These are phyloP conservation scores for Daptonema setosum DNA, from an alignment of 2,888 invertebrate genomes.

Conservation along the genomic window DNA sequence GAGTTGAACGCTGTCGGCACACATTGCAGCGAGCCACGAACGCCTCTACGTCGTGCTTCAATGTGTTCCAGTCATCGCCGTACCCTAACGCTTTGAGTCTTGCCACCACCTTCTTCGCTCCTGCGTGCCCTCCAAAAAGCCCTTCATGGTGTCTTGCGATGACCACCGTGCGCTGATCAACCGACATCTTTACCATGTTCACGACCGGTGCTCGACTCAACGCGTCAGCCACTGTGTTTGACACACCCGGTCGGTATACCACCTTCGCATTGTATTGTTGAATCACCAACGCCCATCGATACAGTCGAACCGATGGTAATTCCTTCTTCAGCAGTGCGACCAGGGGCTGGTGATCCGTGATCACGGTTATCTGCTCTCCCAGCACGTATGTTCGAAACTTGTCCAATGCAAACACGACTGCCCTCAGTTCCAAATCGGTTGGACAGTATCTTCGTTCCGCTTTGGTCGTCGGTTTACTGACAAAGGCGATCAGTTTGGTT, in stretches of 20 bases:
- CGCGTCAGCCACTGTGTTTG: neutral
- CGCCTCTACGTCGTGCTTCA: neutral
- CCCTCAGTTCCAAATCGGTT: neutral
- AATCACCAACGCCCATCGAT: neutral
- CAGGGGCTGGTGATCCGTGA: constrained; percentile 1
- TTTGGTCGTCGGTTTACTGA: neutral
- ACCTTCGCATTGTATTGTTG: neutral
- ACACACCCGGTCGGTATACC: neutral
- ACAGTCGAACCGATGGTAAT: neutral
- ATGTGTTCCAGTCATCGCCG: neutral
- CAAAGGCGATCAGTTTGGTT: neutral
- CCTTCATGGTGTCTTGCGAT: neutral
- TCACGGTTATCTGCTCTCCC: neutral
- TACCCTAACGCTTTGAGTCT: neutral
- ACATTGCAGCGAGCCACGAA: neutral
- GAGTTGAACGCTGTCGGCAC: neutral
- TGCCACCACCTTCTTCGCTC: neutral
- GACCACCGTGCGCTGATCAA: neutral
- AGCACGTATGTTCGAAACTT: neutral
- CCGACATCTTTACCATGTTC: neutral
- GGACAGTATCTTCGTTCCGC: neutral
- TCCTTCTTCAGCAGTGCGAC: neutral
- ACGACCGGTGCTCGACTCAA: neutral
- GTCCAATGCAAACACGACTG: neutral
- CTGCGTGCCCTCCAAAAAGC: neutral